Base-by-base conservation (phyloP, 2,888 invertebrate species). In the Sphaerophoria taeniata region DNA sequence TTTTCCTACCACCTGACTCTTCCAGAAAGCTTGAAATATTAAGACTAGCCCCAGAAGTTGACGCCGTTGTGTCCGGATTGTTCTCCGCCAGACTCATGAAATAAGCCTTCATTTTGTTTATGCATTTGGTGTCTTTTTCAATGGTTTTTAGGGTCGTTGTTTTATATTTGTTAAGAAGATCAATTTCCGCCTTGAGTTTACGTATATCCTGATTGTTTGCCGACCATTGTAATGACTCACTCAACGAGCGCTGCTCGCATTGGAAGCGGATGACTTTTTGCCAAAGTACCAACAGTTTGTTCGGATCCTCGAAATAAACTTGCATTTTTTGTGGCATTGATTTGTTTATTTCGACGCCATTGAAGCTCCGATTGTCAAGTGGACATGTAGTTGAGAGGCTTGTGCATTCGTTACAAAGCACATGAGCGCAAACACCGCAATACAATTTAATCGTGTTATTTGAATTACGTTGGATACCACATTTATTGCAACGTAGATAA, bases 401-500 rank as follows among this genome's bases (percentile, higher is more conserved):
- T 11, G 12, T 11, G 73, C 85, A 85, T 24, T 34, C 4, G 3
- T 47, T 39, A 12, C 85, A 85, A 3, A 85, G 45, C 6, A 85
- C 73, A 47, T 85, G 85, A 45, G 56, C n/a, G 14, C 85, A 85
- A 3, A 58, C 34, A 47, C 70, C 76, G 2, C 73, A 70, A n/a
- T 47, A 77, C 3, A 51, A 85, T 33, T 76, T 60, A 0, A 31
- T 53, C 3, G 49, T 14, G 3, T n/a, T 56, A 0, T 6, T 16
- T 24, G 36, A 9, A 0, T 55, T 9, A n/a, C 51, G 72, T 1
- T 12, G 14, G 4, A 81, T 1, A 7, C 81, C 81, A 7, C 85
- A 85, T 14, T 85, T 81, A n/a, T 85, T 85, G 43, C 85, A 85
- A 34, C 77, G 72, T n/a, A 85, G 16, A 81, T 81, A 85, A 16